A percentile compares a stretch with the other conserved stretches of the same genome.
These are phyloP conservation scores for Probosciger aterrimus DNA, from an alignment of 2,113 vertebrate species.

Conservation along the genomic window DNA sequence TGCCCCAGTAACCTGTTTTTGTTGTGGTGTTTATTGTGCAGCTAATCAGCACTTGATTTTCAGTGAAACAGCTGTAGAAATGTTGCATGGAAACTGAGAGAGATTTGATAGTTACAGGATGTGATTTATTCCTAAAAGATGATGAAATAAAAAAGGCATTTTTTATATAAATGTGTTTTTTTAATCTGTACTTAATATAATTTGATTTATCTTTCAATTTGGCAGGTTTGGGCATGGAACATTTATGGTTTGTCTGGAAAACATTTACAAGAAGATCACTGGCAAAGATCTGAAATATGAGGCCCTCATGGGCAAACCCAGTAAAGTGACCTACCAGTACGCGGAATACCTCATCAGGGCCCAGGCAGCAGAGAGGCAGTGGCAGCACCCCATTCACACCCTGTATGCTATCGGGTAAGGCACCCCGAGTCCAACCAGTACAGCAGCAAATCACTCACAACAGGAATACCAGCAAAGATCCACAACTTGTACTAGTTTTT, in stretches of 20 bases:
- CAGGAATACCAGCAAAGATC: background rate
- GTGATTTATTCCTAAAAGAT: background rate
- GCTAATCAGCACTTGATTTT: background rate
- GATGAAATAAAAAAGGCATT: background rate
- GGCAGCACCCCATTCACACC: slow-evolving; percentile 74
- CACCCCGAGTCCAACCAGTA: background rate
- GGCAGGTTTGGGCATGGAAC: slow-evolving; percentile 86
- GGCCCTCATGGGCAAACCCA: slow-evolving; percentile 85
- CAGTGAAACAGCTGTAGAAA: background rate
- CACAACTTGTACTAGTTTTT: background rate
- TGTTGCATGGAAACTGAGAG: background rate
- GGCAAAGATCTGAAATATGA: slow-evolving; percentile 84
- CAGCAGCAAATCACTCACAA: background rate
- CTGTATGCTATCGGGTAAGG: slow-evolving; percentile 87
- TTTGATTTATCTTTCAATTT: background rate
- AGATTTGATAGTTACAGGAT: background rate
- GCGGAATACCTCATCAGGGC: slow-evolving; percentile 83
- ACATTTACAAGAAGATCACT: slow-evolving; percentile 87
- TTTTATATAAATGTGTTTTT: background rate
- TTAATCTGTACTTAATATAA: background rate
- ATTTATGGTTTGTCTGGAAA: slow-evolving; percentile 88
- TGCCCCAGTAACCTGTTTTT: background rate
- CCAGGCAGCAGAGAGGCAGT: slow-evolving; percentile 73
- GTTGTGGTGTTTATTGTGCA: background rate
- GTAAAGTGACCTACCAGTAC: slow-evolving; percentile 85